Evolutionary conservation across 2,113 vertebrate species (phyloP).

Genomic region (Rhinogobius similis): DNA sequence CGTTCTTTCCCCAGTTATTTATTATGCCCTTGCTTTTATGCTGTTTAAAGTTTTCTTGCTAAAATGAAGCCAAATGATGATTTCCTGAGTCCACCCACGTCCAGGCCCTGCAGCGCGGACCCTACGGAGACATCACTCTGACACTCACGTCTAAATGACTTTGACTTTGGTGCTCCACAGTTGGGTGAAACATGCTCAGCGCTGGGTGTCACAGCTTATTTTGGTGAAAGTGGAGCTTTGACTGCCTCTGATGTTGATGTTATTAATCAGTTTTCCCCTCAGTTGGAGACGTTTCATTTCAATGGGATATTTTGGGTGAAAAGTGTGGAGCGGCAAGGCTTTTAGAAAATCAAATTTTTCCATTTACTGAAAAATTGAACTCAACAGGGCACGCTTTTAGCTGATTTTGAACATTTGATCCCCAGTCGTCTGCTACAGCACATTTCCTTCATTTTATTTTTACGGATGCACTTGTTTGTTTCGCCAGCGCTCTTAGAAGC

Average conservation of each 20-base stretch:
- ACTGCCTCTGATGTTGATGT: constrained; percentile 32
- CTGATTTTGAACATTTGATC: not conserved
- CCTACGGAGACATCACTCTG: constrained; percentile 35
- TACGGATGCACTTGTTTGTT: not conserved
- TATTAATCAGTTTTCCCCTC: constrained; percentile 51
- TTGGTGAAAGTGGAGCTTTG: constrained; percentile 45
- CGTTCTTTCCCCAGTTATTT: too few relatives aligned
- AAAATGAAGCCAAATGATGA: not conserved
- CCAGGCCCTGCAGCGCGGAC: constrained; percentile 21
- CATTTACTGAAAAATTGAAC: not conserved
- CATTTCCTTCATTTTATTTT: not conserved
- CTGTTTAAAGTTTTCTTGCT: too few relatives aligned
- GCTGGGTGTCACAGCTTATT: constrained; percentile 49
- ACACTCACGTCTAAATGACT: constrained; percentile 44
- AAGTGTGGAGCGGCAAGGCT: not conserved
- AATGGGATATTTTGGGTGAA: constrained; percentile 10
- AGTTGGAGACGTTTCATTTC: constrained; percentile 49
- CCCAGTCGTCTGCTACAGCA: not conserved
- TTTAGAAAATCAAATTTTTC: constrained; percentile 25
- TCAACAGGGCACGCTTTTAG: constrained; percentile 3
- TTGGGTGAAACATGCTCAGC: constrained; percentile 32
- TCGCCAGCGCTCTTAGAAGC: not conserved
- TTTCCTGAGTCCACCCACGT: not conserved
- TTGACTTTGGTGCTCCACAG: constrained; percentile 43
- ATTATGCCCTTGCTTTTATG: not conserved